A percentile compares a stretch with the other conserved stretches of the same genome.
These are phyloP conservation scores for Psittacula cyanocephala DNA, from an alignment of 2,113 vertebrate species.

Conservation along the genomic window DNA sequence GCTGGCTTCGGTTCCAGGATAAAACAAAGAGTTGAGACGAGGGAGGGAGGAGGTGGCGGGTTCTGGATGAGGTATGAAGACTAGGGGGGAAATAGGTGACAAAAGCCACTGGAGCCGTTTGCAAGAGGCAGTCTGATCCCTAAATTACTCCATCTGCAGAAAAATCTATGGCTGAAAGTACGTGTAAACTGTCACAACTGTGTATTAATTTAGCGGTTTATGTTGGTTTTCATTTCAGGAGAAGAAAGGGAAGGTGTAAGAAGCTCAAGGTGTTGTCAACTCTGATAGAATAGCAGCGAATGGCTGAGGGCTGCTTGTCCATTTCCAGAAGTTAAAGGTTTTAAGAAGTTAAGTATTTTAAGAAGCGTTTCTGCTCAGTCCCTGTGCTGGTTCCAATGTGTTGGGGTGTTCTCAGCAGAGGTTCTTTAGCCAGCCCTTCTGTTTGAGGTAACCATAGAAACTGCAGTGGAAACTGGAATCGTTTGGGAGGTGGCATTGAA, in stretches of 20 bases:
- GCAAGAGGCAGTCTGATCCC: not conserved
- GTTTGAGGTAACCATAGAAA: not conserved
- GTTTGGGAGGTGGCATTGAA: not conserved
- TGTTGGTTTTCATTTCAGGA: constrained; percentile 49
- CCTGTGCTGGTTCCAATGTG: not conserved
- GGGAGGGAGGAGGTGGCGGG: not conserved
- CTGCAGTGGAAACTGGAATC: not conserved
- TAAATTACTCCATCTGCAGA: not conserved
- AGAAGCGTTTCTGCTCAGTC: not conserved
- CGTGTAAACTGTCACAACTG: not conserved
- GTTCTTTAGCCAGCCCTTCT: not conserved
- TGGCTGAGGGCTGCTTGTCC: not conserved
- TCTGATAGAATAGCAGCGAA: not conserved
- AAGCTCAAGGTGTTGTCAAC: not conserved
- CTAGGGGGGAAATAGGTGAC: not conserved
- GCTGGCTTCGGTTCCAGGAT: not conserved
- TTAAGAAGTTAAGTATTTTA: not conserved
- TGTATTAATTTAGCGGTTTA: not conserved
- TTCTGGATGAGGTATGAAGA: not conserved
- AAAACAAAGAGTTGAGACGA: not conserved
- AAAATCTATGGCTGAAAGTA: not conserved
- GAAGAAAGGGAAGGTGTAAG: not conserved
- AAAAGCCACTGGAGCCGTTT: not conserved
- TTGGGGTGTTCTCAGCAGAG: not conserved
- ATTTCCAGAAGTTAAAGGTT: not conserved